Base-by-base conservation (phyloP, 2,797 vertebrate genomes). In the Danionella dracula region DNA sequence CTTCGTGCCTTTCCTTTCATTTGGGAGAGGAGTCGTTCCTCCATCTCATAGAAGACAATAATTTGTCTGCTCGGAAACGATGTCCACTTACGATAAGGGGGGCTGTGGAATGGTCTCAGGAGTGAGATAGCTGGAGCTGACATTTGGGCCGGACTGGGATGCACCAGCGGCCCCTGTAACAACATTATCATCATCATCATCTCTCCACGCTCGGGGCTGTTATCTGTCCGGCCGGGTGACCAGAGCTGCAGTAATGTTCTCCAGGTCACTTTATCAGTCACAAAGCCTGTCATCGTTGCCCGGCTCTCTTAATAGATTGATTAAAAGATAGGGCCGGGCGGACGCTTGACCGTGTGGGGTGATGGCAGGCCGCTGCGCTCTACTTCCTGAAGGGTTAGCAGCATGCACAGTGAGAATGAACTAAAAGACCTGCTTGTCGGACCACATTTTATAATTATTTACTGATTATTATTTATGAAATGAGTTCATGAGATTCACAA, bases 101-200 rank as follows among this genome's bases (percentile, higher is more conserved):
- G 46, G 61, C 8, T 23, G 27, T 20, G 44, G 44, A 53, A 13
- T 10, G 67, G 70, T 74, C 76, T 70, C 61, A 10, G 38, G 70
- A 70, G 70, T 50, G 57, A 62, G 50, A 70, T 58, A 41, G 65
- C 64, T 13, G 44, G 65, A 67, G 72, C 70, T 85, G 86, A 84
- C 85, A 86, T 90, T 87, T 82, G 81, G 71, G 77, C 70, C 57
- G 73, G 67, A 82, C 77, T 76, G 83, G 23, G 81, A 81, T 84
- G 76, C 81, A 78, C 83, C 72, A 57, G 19, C 12, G 73, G 73
- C 74, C 75, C 76, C 53, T 40, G 78, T 72, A 76, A 80, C 74
- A 78, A 79, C 77, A 79, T 85, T 82, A 84, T 88, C 83, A 69
- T 80, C 75, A 76, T 84, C 81, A 77, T 86, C 84, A 82, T 85